Base-by-base conservation (phyloP, 2,888 invertebrate genomes). In the Epinotia brunnichana region DNA sequence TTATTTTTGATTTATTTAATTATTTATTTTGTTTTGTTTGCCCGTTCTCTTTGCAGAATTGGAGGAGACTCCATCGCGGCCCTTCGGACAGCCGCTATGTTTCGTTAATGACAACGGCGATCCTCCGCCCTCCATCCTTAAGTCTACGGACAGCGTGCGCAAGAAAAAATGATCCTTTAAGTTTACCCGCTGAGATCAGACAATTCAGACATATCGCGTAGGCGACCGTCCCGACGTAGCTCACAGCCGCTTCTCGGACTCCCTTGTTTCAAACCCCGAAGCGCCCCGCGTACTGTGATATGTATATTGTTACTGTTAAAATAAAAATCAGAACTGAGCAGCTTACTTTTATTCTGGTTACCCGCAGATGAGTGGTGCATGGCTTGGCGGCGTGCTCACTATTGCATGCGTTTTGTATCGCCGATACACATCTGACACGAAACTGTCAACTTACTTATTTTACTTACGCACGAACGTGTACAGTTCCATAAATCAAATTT, bases 11-110 rank as follows among this genome's bases (percentile, higher is more conserved):
- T 77, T 74, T 74, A 74, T 77, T 85, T 85, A n/a, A n/a, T 85
- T 86, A 86, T 88, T 90, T 89, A 85, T 86, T 89, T 88, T 83
- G 82, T 89, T 88, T 87, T 85, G 85, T 90, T 85, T 82, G 82
- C 86, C 81, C 86, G 77, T 89, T 90, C 79, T 87, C 83, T 90
- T 93, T 90, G 76, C 93, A 94, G 94, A 93, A 87, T 89, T 90
- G 83, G 94, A 94, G 85, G 92, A 92, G 84, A 93, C 94, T 77
- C 94, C 94, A 80, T 94, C 95, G 80, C 94, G 96, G 89, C 95
- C 96, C 76, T 96, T 96, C 86, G 97, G 97, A 85, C 96, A 97
- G 88, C 97, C 97, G 75, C 94, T 97, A 89, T 95, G 96, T 94
- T 94, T 95, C 88, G 88, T 93, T 82, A 94, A 94, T 81, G 94